These are phyloP conservation scores for Electrophaes corylata DNA, from an alignment of 2,888 invertebrate genomes.

Conservation along the genomic window DNA sequence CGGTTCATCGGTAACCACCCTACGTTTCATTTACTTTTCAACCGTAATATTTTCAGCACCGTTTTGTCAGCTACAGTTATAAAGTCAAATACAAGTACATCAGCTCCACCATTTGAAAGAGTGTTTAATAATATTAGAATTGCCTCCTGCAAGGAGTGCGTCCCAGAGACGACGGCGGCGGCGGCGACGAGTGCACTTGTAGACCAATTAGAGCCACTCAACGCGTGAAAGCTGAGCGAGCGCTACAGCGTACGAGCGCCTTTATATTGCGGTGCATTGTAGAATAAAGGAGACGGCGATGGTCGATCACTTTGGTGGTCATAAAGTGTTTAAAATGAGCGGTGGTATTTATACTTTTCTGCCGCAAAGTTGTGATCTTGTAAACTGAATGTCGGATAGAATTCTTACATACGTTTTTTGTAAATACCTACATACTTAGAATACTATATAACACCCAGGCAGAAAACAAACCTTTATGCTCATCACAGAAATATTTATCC, in stretches of 20 bases:
- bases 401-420: too few relatives aligned
- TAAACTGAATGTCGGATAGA: too few relatives aligned
- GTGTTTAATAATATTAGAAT: conserved; percentile 15
- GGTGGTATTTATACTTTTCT: too few relatives aligned
- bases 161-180: background rate
- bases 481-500: too few relatives aligned
- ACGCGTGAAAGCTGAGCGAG: conserved; percentile 10
- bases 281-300: background rate
- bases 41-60: background rate
- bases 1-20: too few relatives aligned
- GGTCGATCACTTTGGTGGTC: conserved; percentile 5
- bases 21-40: too few relatives aligned
- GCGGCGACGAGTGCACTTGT: conserved; percentile 8
- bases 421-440: too few relatives aligned
- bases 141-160: conserved; percentile 4
- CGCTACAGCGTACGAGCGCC: conserved; percentile 13
- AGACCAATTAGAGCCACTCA: conserved; percentile 22
- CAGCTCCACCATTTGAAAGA: background rate
- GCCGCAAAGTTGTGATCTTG: too few relatives aligned
- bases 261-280: conserved; percentile 10
- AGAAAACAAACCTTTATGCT: too few relatives aligned
- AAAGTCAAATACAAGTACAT: background rate
- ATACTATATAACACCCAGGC: too few relatives aligned
- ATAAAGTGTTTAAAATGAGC: too few relatives aligned
- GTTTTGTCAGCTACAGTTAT: background rate